Conservation (phyloP, 2,888 invertebrate genomes). For the Mermis nigrescens region DNA sequence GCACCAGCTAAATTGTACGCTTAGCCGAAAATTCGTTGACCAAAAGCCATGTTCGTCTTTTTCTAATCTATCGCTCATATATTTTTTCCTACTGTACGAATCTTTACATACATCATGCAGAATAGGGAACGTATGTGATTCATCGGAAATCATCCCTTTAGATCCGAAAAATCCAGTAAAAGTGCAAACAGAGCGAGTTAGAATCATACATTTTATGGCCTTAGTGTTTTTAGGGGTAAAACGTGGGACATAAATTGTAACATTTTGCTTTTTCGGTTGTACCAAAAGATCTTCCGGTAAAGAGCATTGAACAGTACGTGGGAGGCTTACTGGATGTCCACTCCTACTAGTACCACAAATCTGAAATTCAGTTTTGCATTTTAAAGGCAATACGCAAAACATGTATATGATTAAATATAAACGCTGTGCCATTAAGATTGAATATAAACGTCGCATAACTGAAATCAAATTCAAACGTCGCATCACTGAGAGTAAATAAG, state of each 20-base stretch:
- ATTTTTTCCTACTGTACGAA: not conserved
- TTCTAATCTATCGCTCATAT: not conserved
- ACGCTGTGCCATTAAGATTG: no score
- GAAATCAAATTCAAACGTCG: no score
- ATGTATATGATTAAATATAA: no score
- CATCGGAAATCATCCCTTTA: not conserved
- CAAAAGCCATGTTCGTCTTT: not conserved
- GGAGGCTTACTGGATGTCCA: no score
- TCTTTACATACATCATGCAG: not conserved
- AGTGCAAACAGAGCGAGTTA: not conserved
- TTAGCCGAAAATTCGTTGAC: not conserved
- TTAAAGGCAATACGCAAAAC: no score
- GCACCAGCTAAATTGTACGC: not conserved
- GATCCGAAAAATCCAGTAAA: slow-evolving; percentile 1
- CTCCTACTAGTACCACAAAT: no score
- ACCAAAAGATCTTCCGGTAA: no score
- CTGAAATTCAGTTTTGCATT: no score
- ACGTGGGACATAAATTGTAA: not conserved
- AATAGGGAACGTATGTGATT: not conserved
- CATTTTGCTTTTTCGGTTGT: no score
- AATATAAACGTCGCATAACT: no score
- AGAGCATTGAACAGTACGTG: no score
- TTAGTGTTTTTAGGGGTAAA: not conserved
- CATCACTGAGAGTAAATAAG: no score
- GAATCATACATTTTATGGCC: not conserved